Evolutionary conservation across 2,113 vertebrate genomes (phyloP).

Genomic region (Oncorhynchus masou): DNA sequence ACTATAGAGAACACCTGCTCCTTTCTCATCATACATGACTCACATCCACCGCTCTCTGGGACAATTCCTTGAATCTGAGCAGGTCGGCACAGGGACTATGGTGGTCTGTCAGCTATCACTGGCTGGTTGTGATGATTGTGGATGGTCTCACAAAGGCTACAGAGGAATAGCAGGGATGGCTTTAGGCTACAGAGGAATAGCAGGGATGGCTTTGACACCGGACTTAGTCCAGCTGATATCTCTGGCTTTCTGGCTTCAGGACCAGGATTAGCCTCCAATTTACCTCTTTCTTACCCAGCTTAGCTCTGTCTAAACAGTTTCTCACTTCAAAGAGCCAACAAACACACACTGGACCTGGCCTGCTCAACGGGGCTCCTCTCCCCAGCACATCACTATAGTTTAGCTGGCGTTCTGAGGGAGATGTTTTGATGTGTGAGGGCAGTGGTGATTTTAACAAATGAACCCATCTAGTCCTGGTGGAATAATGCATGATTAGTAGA

Average conservation of each 20-base stretch:
- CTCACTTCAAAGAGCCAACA: constrained; percentile 69
- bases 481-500: too few species aligned
- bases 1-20: constrained; percentile 66
- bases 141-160: constrained; percentile 64
- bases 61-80: constrained; percentile 50
- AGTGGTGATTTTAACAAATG: neutral
- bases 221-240: constrained; percentile 72
- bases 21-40: constrained; percentile 61
- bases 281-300: constrained; percentile 70
- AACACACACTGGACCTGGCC: constrained; percentile 50
- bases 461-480: too few species aligned
- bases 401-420: constrained; percentile 60
- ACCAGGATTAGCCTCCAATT: constrained; percentile 74
- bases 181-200: constrained; percentile 68
- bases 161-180: constrained; percentile 67
- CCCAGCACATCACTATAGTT: constrained; percentile 57
- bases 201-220: constrained; percentile 65
- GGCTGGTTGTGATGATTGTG: constrained; percentile 58
- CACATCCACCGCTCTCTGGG: constrained; percentile 37
- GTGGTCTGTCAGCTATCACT: constrained; percentile 24
- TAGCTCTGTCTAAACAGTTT: constrained; percentile 67
- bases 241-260: constrained; percentile 52
- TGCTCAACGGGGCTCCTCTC: too few species aligned
- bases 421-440: constrained; percentile 63
- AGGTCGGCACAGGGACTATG: constrained; percentile 12